Evolutionary conservation across 2,888 invertebrate genomes (phyloP), one percentile per base, ranked within the genome.

Genomic region (Sminthurides aquaticus): DNA sequence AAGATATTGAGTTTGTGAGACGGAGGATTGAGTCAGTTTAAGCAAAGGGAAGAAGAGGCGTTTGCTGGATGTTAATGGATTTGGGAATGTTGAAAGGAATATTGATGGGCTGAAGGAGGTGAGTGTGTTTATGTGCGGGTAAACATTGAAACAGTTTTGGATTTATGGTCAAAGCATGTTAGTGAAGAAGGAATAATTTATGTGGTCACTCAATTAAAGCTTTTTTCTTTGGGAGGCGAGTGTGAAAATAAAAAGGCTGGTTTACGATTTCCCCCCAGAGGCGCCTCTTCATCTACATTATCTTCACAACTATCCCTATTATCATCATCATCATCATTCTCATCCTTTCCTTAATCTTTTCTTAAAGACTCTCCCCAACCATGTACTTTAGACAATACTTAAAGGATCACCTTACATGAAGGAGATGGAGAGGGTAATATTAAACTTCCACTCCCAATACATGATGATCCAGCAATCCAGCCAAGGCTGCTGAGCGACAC

Each of bases 101-200:
- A 56, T 55, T 62, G 57, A 62, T 62, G 62, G 49, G 57, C 49
- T 62, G 57, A 59, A 59, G 49, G 64, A 57, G n/a, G n/a, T n/a
- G 60, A 64, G 56, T 49, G 63, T 64, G 54, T 64, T 67, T 64
- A 64, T 67, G 64, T 67, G 60, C 61, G 62, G 64, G 67, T 65
- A 65, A 68, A 65, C 63, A 68, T 63, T 68, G 68, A 68, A 68
- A 66, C 64, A 68, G 66, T 66, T 68, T 68, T 68, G 63, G 63
- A 68, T 68, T 68, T 68, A 68, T 68, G 68, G 68, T 57, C 66
- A 65, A 61, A 68, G 64, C 68, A 65, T 68, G 68, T 65, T 66
- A 57, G 60, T 63, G 29, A 59, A 34, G 49, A 61, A 61, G 61
- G 59, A 68, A 64, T 68, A 68, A 68, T 68, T 68, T 68, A 68